Percentiles rank a stretch among this genome's conserved stretches.
Conservation (phyloP, 2,797 vertebrate species). For the Xerus rutilus region DNA sequence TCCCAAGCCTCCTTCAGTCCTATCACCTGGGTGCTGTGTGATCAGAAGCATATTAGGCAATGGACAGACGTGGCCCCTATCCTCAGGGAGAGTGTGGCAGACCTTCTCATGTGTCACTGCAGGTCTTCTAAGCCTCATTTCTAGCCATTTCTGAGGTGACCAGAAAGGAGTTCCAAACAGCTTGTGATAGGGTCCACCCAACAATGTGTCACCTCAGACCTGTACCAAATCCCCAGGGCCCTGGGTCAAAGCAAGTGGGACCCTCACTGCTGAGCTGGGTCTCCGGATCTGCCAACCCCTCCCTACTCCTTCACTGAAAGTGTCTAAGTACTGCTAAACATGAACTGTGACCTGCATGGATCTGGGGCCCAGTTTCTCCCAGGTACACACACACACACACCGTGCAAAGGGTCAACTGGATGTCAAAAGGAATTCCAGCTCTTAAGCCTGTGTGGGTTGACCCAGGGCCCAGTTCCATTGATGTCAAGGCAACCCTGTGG, state of each 20-base stretch:
- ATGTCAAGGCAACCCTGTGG: background rate
- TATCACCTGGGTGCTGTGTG: background rate
- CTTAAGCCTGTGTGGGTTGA: accelerated
- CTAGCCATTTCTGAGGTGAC: background rate
- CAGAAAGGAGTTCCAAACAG: background rate
- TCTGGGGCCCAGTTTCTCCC: background rate
- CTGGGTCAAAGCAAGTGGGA: background rate
- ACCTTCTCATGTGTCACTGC: no score
- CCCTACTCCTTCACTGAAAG: background rate
- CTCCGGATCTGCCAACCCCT: background rate
- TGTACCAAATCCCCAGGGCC: background rate
- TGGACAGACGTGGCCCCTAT: background rate
- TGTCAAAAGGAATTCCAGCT: background rate
- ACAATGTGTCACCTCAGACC: background rate
- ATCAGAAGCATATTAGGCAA: background rate
- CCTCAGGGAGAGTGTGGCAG: background rate
- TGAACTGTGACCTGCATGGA: background rate
- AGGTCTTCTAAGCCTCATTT: background rate
- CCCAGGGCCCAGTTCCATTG: background rate
- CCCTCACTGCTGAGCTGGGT: background rate
- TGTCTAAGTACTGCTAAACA: background rate
- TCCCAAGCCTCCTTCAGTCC: background rate
- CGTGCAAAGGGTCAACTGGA: background rate
- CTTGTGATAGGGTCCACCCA: background rate
- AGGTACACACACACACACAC: background rate